Evolutionary conservation across 2,888 invertebrate genomes (phyloP), one percentile per base, ranked within the genome.

Genomic region (Serrognathus titanus): DNA sequence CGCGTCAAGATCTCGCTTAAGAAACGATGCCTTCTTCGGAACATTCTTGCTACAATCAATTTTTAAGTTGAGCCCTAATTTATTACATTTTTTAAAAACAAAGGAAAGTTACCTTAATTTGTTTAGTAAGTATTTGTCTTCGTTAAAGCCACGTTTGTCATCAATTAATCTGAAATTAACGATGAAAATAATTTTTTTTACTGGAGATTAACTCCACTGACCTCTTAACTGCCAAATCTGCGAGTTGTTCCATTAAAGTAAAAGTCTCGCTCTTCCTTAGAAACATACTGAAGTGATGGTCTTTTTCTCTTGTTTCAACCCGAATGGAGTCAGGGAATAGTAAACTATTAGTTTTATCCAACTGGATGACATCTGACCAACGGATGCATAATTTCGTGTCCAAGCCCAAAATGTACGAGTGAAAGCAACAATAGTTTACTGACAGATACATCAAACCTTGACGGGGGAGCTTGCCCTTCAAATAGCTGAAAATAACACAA

Each of bases 361-460:
- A 79, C 67, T 87, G 91, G 1, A 88, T 89, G 51, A 96, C 89
- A 71, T 96, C 95, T 2, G 90, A 88, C 94, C 95, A 97, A 67
- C 94, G 84, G 55, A 97, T 85, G 64, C 91, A 88, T 48, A 96
- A 82, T 69, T 90, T 91, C 3, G 92, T 93, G 75, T 97, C 94
- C 57, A 85, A 88, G 7, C 97, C 95, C 78, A 98, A 84, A 71
- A 98, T 88, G 73, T 92, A 95, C 0, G 97, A 93, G 77, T 97
- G 92, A 79, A 98, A 99, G 74, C 96, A 96, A 75, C 97, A 84
- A 76, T 95, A 94, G 75, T 96, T 94, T 37, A 98, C 89, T 13
- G 97, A 96, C n/a, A 98, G 83, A 74, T 97, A 99, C 74, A 98
- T 82, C 89, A 95, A 94, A 36, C 98, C 98, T 80, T 97, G 97